Conservation (phyloP, 2,888 invertebrate genomes). For the Drosophila kuntzei region DNA sequence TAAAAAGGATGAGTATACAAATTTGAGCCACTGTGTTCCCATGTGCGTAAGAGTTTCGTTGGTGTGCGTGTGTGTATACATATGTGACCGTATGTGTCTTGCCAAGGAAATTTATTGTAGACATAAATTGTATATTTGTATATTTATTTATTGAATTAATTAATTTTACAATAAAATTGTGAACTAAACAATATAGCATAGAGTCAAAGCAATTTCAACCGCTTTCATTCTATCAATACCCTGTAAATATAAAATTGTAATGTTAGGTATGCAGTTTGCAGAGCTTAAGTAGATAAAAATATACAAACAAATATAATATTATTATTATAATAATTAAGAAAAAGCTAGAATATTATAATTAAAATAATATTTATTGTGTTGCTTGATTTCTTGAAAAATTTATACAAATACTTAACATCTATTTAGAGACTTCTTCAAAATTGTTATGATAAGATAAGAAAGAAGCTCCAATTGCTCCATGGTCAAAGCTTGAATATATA, state of each 20-base stretch:
- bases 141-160: slow-evolving; percentile 70
- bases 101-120: slow-evolving; percentile 60
- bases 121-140: slow-evolving; percentile 68
- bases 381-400: too few relatives aligned
- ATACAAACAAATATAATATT: not conserved
- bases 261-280: too few relatives aligned
- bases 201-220: not conserved
- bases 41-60: slow-evolving; percentile 16
- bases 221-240: slow-evolving; percentile 6
- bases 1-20: slow-evolving; percentile 1
- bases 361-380: not conserved
- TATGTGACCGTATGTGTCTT: slow-evolving; percentile 23
- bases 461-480: too few relatives aligned
- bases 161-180: slow-evolving; percentile 68
- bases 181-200: slow-evolving; percentile 6
- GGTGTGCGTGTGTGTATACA: not conserved
- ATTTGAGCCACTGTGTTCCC: slow-evolving; percentile 27
- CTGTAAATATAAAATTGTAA: not conserved
- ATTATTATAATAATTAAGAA: too few relatives aligned
- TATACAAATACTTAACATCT: too few relatives aligned
- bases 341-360: not conserved
- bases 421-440: too few relatives aligned
- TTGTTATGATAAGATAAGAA: too few relatives aligned
- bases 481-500: too few relatives aligned
- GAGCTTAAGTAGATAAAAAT: not conserved